Evolutionary conservation across 2,113 vertebrate species (phyloP), one percentile per base, ranked within the genome.

Genomic region (Eclectus roratus): DNA sequence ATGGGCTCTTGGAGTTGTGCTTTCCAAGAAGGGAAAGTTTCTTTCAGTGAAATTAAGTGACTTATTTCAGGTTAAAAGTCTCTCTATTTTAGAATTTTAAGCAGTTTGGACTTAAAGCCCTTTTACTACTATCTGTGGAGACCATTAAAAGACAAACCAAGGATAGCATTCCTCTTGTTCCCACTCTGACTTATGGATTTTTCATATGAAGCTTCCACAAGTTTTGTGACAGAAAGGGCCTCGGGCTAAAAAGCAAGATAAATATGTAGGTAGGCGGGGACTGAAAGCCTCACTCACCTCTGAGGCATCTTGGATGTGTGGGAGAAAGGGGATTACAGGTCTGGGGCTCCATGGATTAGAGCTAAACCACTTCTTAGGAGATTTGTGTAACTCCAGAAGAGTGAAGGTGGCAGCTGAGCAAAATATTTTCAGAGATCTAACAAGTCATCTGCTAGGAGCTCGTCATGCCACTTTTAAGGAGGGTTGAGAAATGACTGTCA

Each of bases 361-460:
- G n/a, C 43, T 4, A 2, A 81, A 43, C 28, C 33, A 25, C 64
- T 94, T 89, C 83, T 94, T 58, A 56, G 94, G 77, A 91, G 88
- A 60, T 19, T 85, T 86, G 35, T 81, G 41, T 85, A 96, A 86
- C 79, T 92, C 58, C 50, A 47, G 27, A 64, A 80, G 27, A 82
- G 44, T 88, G 71, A 33, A 80, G 46, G 81, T 63, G 74, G 56
- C 72, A 94, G 90, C 88, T 94, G 58, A 82, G 70, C 82, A 35
- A 95, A 94, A 79, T 70, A 60, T 43, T 93, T 96, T 97, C 71
- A 80, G 39, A 94, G 88, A 95, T 94, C 83, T 96, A 85, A 93
- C 60, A 91, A 94, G 85, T 96, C 69, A 97, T 96, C 84, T 98
- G 87, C 52, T 95, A 83, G 93, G 76, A 90, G 27, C 25, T 96